Percentiles rank a stretch among this genome's conserved stretches.
These are phyloP conservation scores for Fukomys damarensis DNA, from an alignment of 2,113 vertebrate genomes.

Conservation along the genomic window DNA sequence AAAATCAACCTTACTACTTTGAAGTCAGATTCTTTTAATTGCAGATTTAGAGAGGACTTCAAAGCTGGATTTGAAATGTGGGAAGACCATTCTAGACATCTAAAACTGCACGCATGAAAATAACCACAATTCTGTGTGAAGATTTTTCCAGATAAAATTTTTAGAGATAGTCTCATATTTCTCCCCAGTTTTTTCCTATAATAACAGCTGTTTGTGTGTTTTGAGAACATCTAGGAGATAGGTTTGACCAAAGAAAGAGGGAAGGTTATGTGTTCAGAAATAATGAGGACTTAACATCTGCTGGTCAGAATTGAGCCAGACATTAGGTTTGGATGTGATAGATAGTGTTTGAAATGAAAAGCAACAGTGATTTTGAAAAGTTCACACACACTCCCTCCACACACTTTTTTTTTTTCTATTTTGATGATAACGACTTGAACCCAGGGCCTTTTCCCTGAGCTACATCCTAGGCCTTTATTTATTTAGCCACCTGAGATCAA, in stretches of 20 bases:
- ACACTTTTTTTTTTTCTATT: neutral
- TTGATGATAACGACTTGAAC: neutral
- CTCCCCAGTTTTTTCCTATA: neutral
- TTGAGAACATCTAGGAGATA: neutral
- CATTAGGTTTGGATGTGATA: neutral
- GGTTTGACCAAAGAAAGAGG: neutral
- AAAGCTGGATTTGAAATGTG: neutral
- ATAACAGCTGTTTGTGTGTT: neutral
- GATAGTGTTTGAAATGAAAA: constrained; percentile 13
- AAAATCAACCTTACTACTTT: constrained; percentile 4
- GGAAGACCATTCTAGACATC: neutral
- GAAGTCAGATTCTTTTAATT: neutral
- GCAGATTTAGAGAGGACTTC: neutral
- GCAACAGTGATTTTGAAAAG: neutral
- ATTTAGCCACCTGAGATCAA: neutral
- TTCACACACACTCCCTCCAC: neutral
- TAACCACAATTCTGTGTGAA: neutral
- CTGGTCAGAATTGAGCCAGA: neutral
- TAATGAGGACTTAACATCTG: neutral
- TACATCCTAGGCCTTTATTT: neutral
- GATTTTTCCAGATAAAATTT: constrained; percentile 25
- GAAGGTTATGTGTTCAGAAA: neutral
- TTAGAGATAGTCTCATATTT: constrained; percentile 29
- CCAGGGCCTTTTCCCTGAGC: neutral
- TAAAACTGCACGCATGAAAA: constrained; percentile 15